A percentile compares a stretch with the other conserved stretches of the same genome.
Conservation (phyloP, 2,797 vertebrate genomes). For the Paguma larvata region DNA sequence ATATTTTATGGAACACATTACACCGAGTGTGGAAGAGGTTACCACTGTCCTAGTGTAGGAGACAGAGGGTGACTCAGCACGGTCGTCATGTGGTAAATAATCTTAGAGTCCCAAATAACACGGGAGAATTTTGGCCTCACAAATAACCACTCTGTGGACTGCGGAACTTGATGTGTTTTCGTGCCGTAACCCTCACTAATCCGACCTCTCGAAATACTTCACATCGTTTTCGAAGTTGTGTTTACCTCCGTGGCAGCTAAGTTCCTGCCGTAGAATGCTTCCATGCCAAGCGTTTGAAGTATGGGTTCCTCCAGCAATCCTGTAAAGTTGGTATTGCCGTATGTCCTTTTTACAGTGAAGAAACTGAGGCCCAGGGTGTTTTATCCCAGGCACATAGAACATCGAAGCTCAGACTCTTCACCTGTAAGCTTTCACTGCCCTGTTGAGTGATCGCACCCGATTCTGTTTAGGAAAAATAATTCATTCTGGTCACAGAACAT, state of each 20-base stretch:
- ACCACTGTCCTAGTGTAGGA: not conserved
- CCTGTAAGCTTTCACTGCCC: not conserved
- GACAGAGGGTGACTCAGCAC: not conserved
- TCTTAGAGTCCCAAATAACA: not conserved
- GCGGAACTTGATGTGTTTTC: not conserved
- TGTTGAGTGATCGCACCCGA: not conserved
- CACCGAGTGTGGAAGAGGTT: not conserved
- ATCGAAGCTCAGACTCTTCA: not conserved
- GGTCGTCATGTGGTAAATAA: not conserved
- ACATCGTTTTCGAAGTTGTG: not conserved
- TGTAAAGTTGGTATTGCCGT: not conserved
- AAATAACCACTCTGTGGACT: not conserved
- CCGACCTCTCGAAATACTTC: conserved; percentile 17
- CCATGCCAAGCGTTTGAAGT: not conserved
- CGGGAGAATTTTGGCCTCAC: not conserved
- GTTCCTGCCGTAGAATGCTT: not conserved
- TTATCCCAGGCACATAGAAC: not conserved
- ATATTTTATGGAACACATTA: not conserved
- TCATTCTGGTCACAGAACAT: not conserved
- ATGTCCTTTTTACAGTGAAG: not conserved
- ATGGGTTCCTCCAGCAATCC: not conserved
- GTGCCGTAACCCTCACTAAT: not conserved
- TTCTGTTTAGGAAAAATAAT: not conserved
- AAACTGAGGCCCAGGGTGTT: not conserved
- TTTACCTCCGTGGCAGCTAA: not conserved